Evolutionary conservation across 2,888 invertebrate genomes (phyloP).

Genomic region (Scaptomyza caliginosa): DNA sequence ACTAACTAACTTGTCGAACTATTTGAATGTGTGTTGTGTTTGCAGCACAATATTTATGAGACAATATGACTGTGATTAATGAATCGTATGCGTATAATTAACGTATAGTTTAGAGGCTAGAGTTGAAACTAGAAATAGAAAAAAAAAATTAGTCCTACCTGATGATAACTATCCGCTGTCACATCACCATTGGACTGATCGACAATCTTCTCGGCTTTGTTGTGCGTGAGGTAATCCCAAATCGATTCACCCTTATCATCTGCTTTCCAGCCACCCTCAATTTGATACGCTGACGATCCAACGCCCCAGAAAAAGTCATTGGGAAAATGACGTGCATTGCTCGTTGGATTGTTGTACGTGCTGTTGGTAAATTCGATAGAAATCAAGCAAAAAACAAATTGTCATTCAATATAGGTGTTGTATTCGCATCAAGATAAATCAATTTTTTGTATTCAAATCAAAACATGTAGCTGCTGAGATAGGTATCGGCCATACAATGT

Average conservation of each 20-base stretch:
- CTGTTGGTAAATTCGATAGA: conserved; percentile 24
- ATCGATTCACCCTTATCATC: conserved; percentile 86
- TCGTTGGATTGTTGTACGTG: conserved; percentile 34
- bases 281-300: conserved; percentile 83
- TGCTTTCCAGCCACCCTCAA: conserved; percentile 83
- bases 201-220: conserved; percentile 86
- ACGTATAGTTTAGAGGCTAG: neutral
- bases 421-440: conserved; percentile 5
- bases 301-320: conserved; percentile 83
- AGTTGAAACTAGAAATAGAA: neutral
- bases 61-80: conserved; percentile 33
- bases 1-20: conserved; percentile 8
- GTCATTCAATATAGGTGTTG: conserved; percentile 17
- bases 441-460: conserved; percentile 34
- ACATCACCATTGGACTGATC: conserved; percentile 87
- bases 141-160: conserved; percentile 81
- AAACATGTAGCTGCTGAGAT: conserved; percentile 10
- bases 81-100: conserved; percentile 18
- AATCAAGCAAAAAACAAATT: conserved; percentile 6
- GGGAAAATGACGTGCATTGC: conserved; percentile 78
- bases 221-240: conserved; percentile 87
- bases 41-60: conserved; percentile 16
- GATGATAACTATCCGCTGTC: conserved; percentile 86
- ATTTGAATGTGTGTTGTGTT: neutral
- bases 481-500: conserved; percentile 20